These are phyloP conservation scores for Characodon lateralis DNA, from an alignment of 2,797 vertebrate species.

Conservation along the genomic window DNA sequence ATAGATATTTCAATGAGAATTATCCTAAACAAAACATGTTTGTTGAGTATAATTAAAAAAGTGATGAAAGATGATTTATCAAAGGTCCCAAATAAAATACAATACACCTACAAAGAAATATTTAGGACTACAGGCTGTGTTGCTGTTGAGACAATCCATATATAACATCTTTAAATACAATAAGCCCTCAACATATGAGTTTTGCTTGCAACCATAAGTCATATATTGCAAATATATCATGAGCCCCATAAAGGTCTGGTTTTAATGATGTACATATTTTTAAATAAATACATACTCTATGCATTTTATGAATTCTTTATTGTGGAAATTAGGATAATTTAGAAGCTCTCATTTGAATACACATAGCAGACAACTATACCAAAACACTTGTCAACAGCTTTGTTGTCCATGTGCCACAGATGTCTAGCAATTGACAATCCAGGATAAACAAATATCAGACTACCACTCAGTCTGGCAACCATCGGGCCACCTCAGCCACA, in stretches of 20 bases:
- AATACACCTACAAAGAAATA: neutral
- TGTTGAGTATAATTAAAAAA: conserved; percentile 4
- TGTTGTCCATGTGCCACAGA: conserved; percentile 68
- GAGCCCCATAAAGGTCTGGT: conserved; percentile 32
- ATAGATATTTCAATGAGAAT: conserved; percentile 1
- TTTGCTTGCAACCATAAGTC: conserved; percentile 44
- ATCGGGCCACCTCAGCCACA: conserved; percentile 64
- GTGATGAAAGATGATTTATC: neutral
- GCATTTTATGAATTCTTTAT: conserved; percentile 40
- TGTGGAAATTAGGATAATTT: conserved; percentile 48
- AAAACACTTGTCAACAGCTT: conserved; percentile 62
- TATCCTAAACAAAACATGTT: conserved; percentile 24
- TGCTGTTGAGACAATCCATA: conserved; percentile 15
- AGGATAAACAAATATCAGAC: conserved; percentile 73
- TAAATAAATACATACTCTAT: conserved; percentile 32
- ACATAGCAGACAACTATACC: conserved; percentile 47
- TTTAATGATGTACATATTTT: conserved; percentile 42
- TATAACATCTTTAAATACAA: conserved; percentile 24
- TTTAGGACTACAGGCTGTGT: conserved; percentile 5
- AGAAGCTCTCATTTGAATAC: conserved; percentile 46
- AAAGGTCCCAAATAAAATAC: conserved; percentile 10
- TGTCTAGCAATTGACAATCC: conserved; percentile 63
- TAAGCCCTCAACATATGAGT: conserved; percentile 19
- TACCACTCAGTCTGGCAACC: conserved; percentile 73
- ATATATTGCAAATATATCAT: conserved; percentile 34